A percentile compares a stretch with the other conserved stretches of the same genome.
Evolutionary conservation across 2,888 invertebrate species (phyloP).

Genomic region (Zygogramma bicolorata): DNA sequence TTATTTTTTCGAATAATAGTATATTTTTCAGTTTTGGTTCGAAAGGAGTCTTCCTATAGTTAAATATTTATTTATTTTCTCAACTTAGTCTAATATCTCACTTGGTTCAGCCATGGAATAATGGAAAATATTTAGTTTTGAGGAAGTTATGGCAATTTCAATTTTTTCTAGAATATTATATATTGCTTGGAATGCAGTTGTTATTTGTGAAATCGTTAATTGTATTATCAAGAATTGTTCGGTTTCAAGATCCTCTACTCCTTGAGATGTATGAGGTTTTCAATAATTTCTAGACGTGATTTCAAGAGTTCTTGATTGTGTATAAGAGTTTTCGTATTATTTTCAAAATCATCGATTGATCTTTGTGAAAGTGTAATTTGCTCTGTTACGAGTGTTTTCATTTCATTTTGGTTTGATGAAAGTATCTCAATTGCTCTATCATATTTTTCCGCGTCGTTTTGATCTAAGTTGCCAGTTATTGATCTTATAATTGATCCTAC

Average conservation of each 20-base stretch:
- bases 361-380: slow-evolving; percentile 10
- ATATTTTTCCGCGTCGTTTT: slow-evolving; percentile 33
- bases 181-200: background rate
- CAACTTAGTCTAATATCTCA: too few relatives aligned
- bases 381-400: background rate
- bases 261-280: background rate
- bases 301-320: background rate
- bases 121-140: too few relatives aligned
- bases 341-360: slow-evolving; percentile 1
- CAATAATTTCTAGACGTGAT: background rate
- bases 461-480: slow-evolving; percentile 28
- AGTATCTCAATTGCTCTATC: too few relatives aligned
- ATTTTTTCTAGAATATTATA: too few relatives aligned
- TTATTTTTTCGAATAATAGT: too few relatives aligned
- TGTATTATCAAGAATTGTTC: background rate
- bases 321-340: background rate
- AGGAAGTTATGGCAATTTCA: too few relatives aligned
- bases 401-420: slow-evolving; percentile 1
- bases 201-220: background rate
- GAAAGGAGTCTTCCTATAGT: too few relatives aligned
- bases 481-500: slow-evolving; percentile 38
- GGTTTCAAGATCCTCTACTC: background rate
- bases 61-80: too few relatives aligned
- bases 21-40: too few relatives aligned
- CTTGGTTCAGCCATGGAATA: too few relatives aligned